Base-by-base conservation (phyloP, 1,140 invertebrate species). In the Heterodera schachtii region DNA sequence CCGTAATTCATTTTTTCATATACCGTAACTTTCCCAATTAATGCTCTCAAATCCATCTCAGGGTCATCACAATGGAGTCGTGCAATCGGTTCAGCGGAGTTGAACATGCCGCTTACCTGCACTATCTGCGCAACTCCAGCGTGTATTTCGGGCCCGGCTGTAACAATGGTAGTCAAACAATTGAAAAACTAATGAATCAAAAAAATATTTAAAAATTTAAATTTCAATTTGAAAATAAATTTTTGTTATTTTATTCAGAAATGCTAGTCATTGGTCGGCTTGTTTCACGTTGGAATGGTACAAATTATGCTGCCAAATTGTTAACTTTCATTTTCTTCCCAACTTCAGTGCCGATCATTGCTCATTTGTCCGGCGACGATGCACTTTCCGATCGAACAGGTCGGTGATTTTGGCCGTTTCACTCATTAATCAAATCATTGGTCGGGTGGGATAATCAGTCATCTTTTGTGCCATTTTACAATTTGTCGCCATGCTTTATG, bases 221-320 rank as follows among this genome's bases (percentile, higher is more conserved):
- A 43, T 52, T 52, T 6, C 19, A 70, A 70, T 70, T 31, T 31
- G 31, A 44, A 71, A 71, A 41, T 16, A 19, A 11, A 13, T 43
- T 46, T 43, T 43, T 13, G 13, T 21, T n/a, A 16, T 8, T 57
- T 31, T 16, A 9, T 67, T 69, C 49, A 88, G 88, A 89, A 85
- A 89, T 89, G 86, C 82, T 90, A 1, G 85, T 89, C 4, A 90
- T 89, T 74, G 88, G 87, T n/a, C 86, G 88, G 16, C 81, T 89
- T 4, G 89, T 83, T 6, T 86, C 88, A 44, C 83, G 87, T 11
- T 89, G 88, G 88, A 89, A 89, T 57, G 89, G 57, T 64, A 52
- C 49, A 52, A 52, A 52, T 8, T 52, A 8, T 52, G 49, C 49
- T 11, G 6, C 49, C 49, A 52, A 31, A 31, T 31, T 31, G 31